These are phyloP conservation scores for Phanerotoma sp. DNA, from an alignment of 2,888 invertebrate genomes.

Conservation along the genomic window DNA sequence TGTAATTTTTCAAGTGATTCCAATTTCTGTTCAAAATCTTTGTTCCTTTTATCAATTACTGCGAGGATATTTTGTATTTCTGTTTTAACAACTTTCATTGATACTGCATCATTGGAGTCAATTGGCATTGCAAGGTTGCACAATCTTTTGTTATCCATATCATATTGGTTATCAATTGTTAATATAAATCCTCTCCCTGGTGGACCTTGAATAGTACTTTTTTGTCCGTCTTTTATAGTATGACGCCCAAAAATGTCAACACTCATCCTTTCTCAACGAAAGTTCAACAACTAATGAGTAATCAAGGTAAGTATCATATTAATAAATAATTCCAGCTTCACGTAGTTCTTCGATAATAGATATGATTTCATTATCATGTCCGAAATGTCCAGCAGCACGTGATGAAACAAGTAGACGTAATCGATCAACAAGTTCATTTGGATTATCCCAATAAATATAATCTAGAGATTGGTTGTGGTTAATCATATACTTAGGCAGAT, in stretches of 20 bases:
- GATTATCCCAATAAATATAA: slow-evolving; percentile 31
- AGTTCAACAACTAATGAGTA: not conserved
- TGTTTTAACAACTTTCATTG: not conserved
- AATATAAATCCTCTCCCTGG: slow-evolving; percentile 13
- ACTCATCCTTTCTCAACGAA: slow-evolving; percentile 1
- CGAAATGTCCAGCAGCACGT: slow-evolving; percentile 27
- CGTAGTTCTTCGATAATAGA: slow-evolving; percentile 30
- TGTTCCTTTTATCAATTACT: too few species aligned
- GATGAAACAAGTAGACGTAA: slow-evolving; percentile 27
- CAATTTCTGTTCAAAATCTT: too few species aligned
- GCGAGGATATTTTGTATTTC: not conserved
- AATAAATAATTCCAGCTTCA: slow-evolving; percentile 31
- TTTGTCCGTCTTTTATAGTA: not conserved
- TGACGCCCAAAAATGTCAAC: slow-evolving; percentile 11
- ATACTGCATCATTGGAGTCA: slow-evolving; percentile 12
- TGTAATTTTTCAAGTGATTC: not conserved
- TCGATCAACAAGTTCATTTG: slow-evolving; percentile 31
- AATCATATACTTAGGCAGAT: not conserved
- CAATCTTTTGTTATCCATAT: slow-evolving; percentile 19
- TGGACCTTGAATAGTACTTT: slow-evolving; percentile 2
- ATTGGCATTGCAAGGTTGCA: slow-evolving; percentile 18
- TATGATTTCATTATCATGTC: slow-evolving; percentile 28
- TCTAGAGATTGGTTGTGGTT: slow-evolving; percentile 2
- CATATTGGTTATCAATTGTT: slow-evolving; percentile 20
- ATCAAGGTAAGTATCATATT: not conserved